Conservation (phyloP, 2,113 vertebrate genomes). For the Macaca nemestrina region DNA sequence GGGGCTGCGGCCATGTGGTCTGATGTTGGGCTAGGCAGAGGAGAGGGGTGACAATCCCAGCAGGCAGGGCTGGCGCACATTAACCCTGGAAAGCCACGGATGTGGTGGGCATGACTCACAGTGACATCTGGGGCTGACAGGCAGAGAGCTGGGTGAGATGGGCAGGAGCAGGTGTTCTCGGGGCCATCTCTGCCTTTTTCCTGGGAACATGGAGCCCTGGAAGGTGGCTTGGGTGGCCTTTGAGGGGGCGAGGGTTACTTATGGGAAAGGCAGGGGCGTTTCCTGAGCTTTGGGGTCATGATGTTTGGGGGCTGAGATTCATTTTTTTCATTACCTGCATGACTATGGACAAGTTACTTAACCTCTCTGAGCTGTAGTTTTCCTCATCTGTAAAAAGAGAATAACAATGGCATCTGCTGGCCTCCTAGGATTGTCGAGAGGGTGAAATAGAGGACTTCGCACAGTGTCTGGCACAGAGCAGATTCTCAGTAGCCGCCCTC, state of each 20-base stretch:
- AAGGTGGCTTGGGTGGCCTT: background rate
- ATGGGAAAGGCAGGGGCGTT: background rate
- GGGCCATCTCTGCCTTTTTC: background rate
- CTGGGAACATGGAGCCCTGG: background rate
- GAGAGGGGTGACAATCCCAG: background rate
- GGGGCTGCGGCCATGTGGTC: background rate
- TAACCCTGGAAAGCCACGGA: slow-evolving; percentile 20
- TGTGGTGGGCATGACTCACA: slow-evolving; percentile 59
- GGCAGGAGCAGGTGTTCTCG: slow-evolving; percentile 62
- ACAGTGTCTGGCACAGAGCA: background rate
- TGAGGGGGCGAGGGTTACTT: background rate
- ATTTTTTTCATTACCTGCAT: background rate
- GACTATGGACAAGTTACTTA: background rate
- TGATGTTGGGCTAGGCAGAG: background rate
- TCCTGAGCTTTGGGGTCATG: background rate
- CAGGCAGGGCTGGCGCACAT: background rate
- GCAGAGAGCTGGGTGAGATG: slow-evolving; percentile 34
- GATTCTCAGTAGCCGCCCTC: background rate
- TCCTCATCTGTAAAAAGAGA: background rate
- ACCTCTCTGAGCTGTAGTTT: background rate
- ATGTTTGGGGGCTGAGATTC: background rate
- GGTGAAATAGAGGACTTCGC: background rate
- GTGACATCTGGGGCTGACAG: slow-evolving; percentile 54
- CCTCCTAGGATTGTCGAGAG: background rate
- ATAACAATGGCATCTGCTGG: background rate